Base-by-base conservation (phyloP, 2,888 invertebrate species). In the Apamea sordens region DNA sequence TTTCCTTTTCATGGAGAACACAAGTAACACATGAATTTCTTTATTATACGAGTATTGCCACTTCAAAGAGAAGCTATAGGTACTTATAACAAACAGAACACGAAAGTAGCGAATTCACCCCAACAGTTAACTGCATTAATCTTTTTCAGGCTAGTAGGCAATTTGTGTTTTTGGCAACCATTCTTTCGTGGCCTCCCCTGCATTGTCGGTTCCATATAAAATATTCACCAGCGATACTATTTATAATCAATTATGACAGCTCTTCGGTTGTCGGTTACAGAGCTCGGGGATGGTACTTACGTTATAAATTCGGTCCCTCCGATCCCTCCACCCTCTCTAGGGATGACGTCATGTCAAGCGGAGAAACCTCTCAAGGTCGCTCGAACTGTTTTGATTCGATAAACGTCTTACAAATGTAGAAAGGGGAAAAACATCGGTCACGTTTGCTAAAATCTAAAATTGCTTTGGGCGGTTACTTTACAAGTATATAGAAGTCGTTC, bases 321-420 rank as follows among this genome's bases (percentile, higher is more conserved):
- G 59, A 44, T 53, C 69, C 61, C 86, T 77, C 82, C 77, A 85
- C 85, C 88, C 87, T 87, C 87, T 79, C 36, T 73, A 74, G 77
- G 77, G 79, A 71, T 90, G 88, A 90, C 90, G 89, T 90, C 83
- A 89, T 73, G 32, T 61, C 63, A 80, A 84, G 65, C 80, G 71
- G 86, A 82, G 85, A 87, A 87, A 87, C 83, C 85, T 82, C 77
- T 77, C 90, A 89, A 90, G 88, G 90, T 83, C 83, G 75, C 73
- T 64, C 59, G 74, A 82, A 85, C 65, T 87, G 89, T 88, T 90
- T 89, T 88, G 84, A 85, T 87, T 83, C 86, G 68, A 80, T 76
- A 78, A 88, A 85, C 36, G 73, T 71, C 70, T 86, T 79, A 50
- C 76, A 81, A 83, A 81, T 77, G 64, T 83, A 81, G 72, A 41